Evolutionary conservation across 2,113 vertebrate species (phyloP), one percentile per base, ranked within the genome.

Genomic region (Mus pahari): DNA sequence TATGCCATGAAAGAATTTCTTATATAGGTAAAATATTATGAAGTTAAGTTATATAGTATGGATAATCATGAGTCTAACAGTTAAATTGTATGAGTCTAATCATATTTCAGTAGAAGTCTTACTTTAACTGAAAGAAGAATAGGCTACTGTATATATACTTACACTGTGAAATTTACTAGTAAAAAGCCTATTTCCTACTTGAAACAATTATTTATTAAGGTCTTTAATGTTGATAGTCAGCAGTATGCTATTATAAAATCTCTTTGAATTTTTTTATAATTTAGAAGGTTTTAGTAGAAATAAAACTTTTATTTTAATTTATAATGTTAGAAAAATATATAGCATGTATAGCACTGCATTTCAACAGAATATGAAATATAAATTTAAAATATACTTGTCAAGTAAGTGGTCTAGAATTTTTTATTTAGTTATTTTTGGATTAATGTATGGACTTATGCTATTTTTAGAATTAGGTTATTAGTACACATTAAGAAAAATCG

Each of bases 41-140:
- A 96, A 64, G 81, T 96, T 94, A 68, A 97, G 45, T 97, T 45
- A 90, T 22, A 95, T 98, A 97, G 74, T 66, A 39, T 79, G 74
- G 42, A 50, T 36, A 96, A 33, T 91, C 74, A 92, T 97, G 95
- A 94, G 31, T 97, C 73, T 89, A 2, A 96, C 31, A 58, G 79
- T 95, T 96, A 96, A 28, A 88, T 79, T 92, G 3, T 70, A 88
- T 92, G 5, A 58, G 97, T 95, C 42, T 36, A 62, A 50, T 39
- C 19, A 60, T 81, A 93, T 75, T 79, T 92, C 96, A 42, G n/a
- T 31, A 97, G 42, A 50, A 84, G 36, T 88, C 7, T 89, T 96
- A 93, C 92, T 94, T 86, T 42, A 62, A 16, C 3, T 70, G 36
- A 26, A 0, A 0, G 36, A 66, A 39, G 36, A 66, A 39, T 92